Evolutionary conservation across 2,113 vertebrate genomes (phyloP), one percentile per base, ranked within the genome.

Genomic region (Aphelocoma coerulescens): DNA sequence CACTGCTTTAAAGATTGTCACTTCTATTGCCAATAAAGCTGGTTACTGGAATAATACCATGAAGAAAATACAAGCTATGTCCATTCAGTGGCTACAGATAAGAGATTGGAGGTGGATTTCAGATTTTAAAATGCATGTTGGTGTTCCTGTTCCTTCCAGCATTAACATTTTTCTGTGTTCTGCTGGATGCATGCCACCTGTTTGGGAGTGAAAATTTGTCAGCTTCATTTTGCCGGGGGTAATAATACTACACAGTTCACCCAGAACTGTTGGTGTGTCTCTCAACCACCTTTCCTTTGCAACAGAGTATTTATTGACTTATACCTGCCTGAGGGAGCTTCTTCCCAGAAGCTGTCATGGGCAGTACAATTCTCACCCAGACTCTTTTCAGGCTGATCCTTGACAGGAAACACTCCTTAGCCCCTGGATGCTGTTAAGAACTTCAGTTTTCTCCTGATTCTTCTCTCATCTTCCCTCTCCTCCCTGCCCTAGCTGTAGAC

Each of bases 321-420:
- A 65, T 24, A 79, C 41, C 58, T 95, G 85, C 88, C 59, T 13
- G 67, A 77, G 46, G 82, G 71, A 92, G 23, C 91, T 79, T 90
- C 90, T 88, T 93, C 63, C 67, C 63, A 92, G 68, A 90, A 96
- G 51, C 54, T 90, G 54, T 92, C 75, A 49, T 9, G 11, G 35
- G 46, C 0, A 0, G n/a, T 54, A 17, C 24, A 37, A n/a, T 81
- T 93, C 71, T 67, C 46, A 83, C 37, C 14, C 0, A 0, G 43
- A 35, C 32, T 67, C 33, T 72, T 66, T 30, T 11, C 58, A 37
- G 62, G 23, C 57, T 75, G 57, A 72, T 89, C 33, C 33, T 57
- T 87, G 57, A 61, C 28, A 62, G 57, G 37, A 93, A 90, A 85
- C 32, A 23, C 15, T 91, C 41, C 39, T 86, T 68, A 78, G 48